Conservation (phyloP, 2,797 vertebrate species). For the Phaenicophaeus curvirostris region DNA sequence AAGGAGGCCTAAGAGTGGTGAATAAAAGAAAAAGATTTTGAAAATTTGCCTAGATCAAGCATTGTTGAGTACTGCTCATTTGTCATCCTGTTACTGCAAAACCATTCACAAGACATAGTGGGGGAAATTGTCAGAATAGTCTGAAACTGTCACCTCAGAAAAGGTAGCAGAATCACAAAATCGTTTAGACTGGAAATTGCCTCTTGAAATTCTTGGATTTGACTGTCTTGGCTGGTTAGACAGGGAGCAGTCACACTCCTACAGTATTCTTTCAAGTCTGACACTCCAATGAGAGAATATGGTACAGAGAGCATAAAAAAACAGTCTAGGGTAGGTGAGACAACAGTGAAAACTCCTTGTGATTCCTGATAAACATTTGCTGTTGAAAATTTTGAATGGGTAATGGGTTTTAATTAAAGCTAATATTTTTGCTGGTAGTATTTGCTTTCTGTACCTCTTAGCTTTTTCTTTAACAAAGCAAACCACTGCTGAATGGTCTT, state of each 20-base stretch:
- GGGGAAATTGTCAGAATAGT: neutral
- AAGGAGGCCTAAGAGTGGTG: neutral
- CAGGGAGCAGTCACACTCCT: neutral
- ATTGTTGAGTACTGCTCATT: neutral
- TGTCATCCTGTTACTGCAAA: neutral
- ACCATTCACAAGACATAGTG: neutral
- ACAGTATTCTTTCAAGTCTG: neutral
- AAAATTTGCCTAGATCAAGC: neutral
- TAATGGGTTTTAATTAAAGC: constrained; percentile 22
- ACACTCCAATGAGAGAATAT: neutral
- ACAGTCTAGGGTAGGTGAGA: neutral
- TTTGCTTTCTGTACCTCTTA: neutral
- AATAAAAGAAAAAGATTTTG: neutral
- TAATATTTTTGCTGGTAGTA: neutral
- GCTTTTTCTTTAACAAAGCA: neutral
- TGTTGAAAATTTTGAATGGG: neutral
- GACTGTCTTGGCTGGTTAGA: neutral
- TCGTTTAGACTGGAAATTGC: neutral
- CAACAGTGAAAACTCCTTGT: neutral
- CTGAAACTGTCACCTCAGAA: neutral
- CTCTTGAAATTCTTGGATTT: neutral
- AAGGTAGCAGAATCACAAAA: neutral
- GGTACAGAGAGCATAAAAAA: neutral
- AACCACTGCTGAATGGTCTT: neutral
- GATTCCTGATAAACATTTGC: neutral